Conservation (phyloP, 2,113 vertebrate species). For the Bufo bufo region DNA sequence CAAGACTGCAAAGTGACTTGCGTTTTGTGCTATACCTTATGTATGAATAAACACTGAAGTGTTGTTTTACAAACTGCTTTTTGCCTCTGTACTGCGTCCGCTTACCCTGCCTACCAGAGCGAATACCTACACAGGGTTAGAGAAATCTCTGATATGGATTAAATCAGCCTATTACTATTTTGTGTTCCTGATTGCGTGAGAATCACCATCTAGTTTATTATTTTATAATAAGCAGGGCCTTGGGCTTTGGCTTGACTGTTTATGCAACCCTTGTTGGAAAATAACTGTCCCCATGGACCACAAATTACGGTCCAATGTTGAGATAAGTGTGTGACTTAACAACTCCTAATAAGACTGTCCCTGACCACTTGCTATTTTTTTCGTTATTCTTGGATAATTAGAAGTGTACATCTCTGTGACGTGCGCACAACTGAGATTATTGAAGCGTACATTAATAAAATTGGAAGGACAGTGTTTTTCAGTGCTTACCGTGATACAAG, state of each 20-base stretch:
- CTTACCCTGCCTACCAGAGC: too few species aligned
- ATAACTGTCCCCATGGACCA: constrained; percentile 75
- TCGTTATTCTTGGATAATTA: constrained; percentile 80
- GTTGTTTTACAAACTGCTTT: too few species aligned
- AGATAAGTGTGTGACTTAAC: constrained; percentile 78
- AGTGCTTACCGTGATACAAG: background rate
- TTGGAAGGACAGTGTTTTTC: background rate
- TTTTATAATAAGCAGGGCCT: constrained; percentile 20
- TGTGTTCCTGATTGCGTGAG: background rate
- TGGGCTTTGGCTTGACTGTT: constrained; percentile 66
- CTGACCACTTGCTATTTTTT: constrained; percentile 74
- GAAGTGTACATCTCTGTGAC: constrained; percentile 66
- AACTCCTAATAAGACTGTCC: constrained; percentile 81
- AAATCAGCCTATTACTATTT: background rate
- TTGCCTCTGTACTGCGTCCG: too few species aligned
- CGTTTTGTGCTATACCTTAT: too few species aligned
- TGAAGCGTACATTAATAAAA: background rate
- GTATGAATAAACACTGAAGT: too few species aligned
- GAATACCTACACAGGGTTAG: background rate
- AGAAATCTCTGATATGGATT: background rate
- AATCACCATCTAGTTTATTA: constrained; percentile 4
- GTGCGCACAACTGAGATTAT: constrained; percentile 52
- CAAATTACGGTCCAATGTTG: constrained; percentile 71
- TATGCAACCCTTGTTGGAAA: constrained; percentile 79
- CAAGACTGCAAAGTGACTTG: too few species aligned